Percentiles rank a stretch among this genome's conserved stretches.
These are phyloP conservation scores for Riptortus pedestris DNA, from an alignment of 1,140 invertebrate species.

Conservation along the genomic window DNA sequence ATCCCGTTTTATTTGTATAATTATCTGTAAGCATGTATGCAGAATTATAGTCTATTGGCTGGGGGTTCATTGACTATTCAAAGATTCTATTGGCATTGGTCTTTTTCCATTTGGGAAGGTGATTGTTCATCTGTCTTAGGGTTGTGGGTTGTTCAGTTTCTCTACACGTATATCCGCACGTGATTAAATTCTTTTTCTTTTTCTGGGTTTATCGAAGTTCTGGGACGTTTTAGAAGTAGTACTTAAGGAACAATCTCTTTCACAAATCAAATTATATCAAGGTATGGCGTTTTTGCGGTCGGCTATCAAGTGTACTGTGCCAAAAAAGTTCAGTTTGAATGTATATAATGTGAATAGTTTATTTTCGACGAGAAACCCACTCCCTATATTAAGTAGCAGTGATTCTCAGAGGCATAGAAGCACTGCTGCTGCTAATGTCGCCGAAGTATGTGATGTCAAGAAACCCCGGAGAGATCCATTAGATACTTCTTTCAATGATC, in stretches of 20 bases:
- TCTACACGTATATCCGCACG: neutral
- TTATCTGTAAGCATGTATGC: too few species aligned
- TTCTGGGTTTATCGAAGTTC: too few species aligned
- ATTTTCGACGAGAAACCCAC: slow-evolving; percentile 1
- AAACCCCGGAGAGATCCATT: slow-evolving; percentile 51
- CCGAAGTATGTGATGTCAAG: slow-evolving; percentile 13
- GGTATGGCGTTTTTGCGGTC: slow-evolving; percentile 41
- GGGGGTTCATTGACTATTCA: slow-evolving; percentile 7
- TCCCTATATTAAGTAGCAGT: slow-evolving; percentile 27
- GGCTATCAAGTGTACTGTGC: slow-evolving; percentile 36
- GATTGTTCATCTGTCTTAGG: neutral
- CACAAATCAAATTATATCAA: too few species aligned
- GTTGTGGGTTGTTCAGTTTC: slow-evolving; percentile 3
- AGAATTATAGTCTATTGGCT: too few species aligned
- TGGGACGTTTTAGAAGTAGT: too few species aligned
- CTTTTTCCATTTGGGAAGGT: slow-evolving; percentile 1
- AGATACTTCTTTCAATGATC: slow-evolving; percentile 77
- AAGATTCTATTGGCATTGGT: neutral
- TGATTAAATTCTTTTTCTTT: too few species aligned
- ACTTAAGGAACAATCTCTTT: too few species aligned
- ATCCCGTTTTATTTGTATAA: too few species aligned
- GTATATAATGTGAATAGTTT: slow-evolving; percentile 31
- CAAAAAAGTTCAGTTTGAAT: slow-evolving; percentile 34
- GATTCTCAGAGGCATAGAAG: slow-evolving; percentile 26
- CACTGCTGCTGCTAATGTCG: neutral